Evolutionary conservation across 2,113 vertebrate genomes (phyloP).

Genomic region (Passer montanus): DNA sequence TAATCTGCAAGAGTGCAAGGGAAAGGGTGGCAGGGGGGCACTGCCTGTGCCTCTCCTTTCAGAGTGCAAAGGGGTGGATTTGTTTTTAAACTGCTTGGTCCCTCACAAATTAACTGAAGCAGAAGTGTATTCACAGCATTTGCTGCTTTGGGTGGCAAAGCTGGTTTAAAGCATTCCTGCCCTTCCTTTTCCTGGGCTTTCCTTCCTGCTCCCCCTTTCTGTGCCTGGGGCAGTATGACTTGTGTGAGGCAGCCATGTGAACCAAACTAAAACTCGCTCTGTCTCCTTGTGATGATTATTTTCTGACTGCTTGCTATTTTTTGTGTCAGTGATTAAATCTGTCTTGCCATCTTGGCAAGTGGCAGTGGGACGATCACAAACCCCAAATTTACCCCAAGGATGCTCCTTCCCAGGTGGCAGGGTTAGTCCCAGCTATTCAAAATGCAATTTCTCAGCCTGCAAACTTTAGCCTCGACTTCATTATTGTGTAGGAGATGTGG

Average conservation of each 20-base stretch:
- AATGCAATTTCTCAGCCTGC: not conserved
- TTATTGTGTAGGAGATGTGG: accelerated
- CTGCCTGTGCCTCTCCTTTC: not conserved
- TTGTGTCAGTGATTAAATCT: not conserved
- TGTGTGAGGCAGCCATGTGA: not conserved
- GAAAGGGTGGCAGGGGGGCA: not conserved
- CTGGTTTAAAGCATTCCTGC: not conserved
- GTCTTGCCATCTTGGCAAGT: not conserved
- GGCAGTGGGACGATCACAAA: not conserved
- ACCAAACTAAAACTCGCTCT: not conserved
- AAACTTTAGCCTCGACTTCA: not conserved
- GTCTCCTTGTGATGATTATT: not conserved
- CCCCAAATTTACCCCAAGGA: not conserved
- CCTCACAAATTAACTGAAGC: not conserved
- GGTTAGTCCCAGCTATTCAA: not conserved
- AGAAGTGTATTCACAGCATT: not conserved
- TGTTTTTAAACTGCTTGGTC: not conserved
- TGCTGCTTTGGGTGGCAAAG: not conserved
- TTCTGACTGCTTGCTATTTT: not conserved
- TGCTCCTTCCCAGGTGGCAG: not conserved
- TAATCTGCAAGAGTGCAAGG: not conserved
- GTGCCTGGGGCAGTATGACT: not conserved
- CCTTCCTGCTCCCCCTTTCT: not conserved
- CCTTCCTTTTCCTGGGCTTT: not conserved
- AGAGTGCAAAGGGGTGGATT: not conserved